Evolutionary conservation across 1,140 invertebrate genomes (phyloP), one percentile per base, ranked within the genome.

Genomic region (Cylas formicarius): DNA sequence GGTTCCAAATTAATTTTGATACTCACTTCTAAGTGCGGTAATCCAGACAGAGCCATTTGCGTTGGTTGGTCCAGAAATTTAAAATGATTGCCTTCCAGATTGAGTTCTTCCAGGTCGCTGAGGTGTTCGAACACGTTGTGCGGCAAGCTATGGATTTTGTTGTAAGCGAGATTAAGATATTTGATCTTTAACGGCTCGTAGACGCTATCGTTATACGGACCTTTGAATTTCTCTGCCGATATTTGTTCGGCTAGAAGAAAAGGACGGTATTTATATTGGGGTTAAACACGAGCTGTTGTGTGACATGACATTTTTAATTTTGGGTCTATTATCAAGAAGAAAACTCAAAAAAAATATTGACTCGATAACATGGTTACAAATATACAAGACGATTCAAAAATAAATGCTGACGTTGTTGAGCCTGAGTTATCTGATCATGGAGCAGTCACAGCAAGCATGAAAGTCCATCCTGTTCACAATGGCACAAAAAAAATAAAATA

Each of bases 51-150:
- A 2, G 83, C 77, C 2, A 74, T 55, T 2, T 71, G 60, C 0
- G 78, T 82, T 8, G 71, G 66, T 13, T 65, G 61, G 60, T 82
- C 81, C 22, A 87, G 58, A 14, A 75, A 66, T 26, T 63, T 66
- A 2, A 89, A 72, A 1, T 74, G 74, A 61, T 89, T 90, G 24
- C 77, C 73, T 53, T 75, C 76, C 5, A 90, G 60, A 52, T 76
- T 76, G 8, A 90, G 60, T 23, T 68, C 67, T 42, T 72, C 75
- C 29, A 90, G 57, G 34, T 76, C 71, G 0, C 72, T 70, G 19
- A 82, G 73, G 57, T 86, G 79, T 57, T 82, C 74, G 60, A 90
- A 90, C 18, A 84, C 42, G 36, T 80, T 76, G 32, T 72, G 67
- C 60, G 80, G 70, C 27, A 88, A 62, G 2, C 73, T 77, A 39